A percentile compares a stretch with the other conserved stretches of the same genome.
Conservation (phyloP, 2,888 invertebrate genomes). For the Eueremaeus valkanovi region DNA sequence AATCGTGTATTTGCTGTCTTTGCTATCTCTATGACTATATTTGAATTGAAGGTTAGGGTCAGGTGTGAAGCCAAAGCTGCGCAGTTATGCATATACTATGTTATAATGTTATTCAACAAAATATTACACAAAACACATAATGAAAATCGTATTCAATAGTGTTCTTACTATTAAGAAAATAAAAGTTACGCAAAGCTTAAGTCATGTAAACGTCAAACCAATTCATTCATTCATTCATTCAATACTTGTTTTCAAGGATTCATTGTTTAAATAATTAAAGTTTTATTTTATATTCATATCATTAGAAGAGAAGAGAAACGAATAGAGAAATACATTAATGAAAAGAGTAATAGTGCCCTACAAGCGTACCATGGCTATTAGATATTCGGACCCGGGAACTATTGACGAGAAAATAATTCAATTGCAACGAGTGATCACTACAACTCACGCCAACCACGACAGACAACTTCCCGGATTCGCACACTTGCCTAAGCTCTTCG, state of each 20-base stretch:
- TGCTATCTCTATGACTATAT: no score
- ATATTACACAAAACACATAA: neutral
- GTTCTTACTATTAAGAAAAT: neutral
- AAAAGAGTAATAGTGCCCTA: neutral
- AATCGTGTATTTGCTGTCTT: constrained; percentile 17
- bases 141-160: neutral
- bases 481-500: neutral
- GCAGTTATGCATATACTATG: neutral
- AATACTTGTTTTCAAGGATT: neutral
- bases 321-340: neutral
- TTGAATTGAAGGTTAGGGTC: constrained; percentile 11
- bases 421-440: neutral
- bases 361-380: constrained; percentile 1
- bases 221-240: constrained; percentile 7
- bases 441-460: neutral
- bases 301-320: neutral
- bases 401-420: constrained; percentile 7
- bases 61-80: neutral
- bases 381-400: neutral
- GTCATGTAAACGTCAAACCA: constrained; percentile 13
- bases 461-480: neutral
- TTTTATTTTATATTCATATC: neutral
- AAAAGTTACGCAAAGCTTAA: neutral
- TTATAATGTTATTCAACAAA: neutral
- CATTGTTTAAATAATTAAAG: neutral